These are phyloP conservation scores for Melanotaenia trifasciata DNA, from an alignment of 2,797 vertebrate species.

Conservation along the genomic window DNA sequence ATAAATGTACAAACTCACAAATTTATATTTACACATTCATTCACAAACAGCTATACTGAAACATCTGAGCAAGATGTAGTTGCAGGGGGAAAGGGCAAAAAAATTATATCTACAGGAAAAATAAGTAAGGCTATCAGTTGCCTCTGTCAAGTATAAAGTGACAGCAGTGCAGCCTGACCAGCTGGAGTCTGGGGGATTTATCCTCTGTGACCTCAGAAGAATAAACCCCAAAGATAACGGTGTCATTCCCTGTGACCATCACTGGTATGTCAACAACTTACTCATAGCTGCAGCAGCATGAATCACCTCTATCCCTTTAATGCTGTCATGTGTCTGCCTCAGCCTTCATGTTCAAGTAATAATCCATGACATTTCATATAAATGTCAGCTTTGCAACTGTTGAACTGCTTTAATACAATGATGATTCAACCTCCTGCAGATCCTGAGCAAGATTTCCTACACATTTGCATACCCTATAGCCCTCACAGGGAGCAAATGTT, in stretches of 20 bases:
- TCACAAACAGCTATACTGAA: neutral
- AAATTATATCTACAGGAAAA: conserved; percentile 5
- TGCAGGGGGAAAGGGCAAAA: neutral
- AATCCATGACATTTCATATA: conserved; percentile 31
- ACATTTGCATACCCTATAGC: neutral
- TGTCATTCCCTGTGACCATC: conserved; percentile 47
- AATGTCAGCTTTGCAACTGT: conserved; percentile 32
- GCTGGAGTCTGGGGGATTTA: conserved; percentile 20
- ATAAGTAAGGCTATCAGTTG: neutral
- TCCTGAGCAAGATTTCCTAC: neutral
- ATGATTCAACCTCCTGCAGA: conserved; percentile 21
- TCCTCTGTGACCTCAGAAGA: conserved; percentile 20
- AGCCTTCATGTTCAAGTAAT: conserved; percentile 31
- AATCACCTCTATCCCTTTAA: conserved; percentile 55
- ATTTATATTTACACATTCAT: neutral
- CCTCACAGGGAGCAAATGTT: neutral
- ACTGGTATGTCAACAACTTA: conserved; percentile 44
- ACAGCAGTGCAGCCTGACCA: conserved; percentile 12
- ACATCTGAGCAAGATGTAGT: neutral
- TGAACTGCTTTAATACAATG: conserved; percentile 13
- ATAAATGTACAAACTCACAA: neutral
- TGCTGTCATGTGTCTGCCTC: conserved; percentile 34
- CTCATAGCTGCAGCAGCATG: conserved; percentile 41
- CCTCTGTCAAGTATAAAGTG: conserved; percentile 15
- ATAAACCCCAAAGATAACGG: conserved; percentile 34